phyloP scores from a whole-genome alignment of 2,797 vertebrate genomes.

The Gallinago stenura region DNA sequence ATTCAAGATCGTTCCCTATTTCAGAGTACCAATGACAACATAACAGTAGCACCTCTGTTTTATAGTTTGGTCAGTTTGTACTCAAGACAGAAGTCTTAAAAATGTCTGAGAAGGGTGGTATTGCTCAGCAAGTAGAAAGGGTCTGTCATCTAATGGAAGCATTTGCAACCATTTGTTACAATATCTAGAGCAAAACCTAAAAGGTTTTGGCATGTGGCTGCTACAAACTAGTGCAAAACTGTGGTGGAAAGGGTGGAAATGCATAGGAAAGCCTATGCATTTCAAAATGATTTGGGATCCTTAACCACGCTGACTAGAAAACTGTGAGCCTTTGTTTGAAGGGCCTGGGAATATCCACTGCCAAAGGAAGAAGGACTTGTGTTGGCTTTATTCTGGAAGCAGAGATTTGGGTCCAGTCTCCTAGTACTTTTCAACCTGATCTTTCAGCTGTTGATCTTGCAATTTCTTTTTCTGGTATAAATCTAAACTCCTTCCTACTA shows the following conservation, averaged over 20 bases:
- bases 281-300: not conserved
- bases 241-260: not conserved
- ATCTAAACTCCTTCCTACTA: not conserved
- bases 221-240: not conserved
- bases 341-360: not conserved
- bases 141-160: not conserved
- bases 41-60: not conserved
- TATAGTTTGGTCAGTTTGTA: not conserved
- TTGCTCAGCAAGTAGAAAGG: not conserved
- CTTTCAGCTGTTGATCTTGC: not conserved
- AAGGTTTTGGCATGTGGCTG: not conserved
- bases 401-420: not conserved
- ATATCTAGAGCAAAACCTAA: not conserved
- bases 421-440: not conserved
- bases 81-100: not conserved
- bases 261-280: not conserved
- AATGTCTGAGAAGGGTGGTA: not conserved
- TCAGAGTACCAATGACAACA: not conserved
- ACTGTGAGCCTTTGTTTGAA: not conserved
- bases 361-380: not conserved
- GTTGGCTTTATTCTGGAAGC: not conserved
- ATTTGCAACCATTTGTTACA: not conserved
- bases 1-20: not conserved
- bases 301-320: not conserved
- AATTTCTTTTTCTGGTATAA: not conserved